phyloP scores from a whole-genome alignment of 2,797 vertebrate genomes.

The Fratercula arctica region DNA sequence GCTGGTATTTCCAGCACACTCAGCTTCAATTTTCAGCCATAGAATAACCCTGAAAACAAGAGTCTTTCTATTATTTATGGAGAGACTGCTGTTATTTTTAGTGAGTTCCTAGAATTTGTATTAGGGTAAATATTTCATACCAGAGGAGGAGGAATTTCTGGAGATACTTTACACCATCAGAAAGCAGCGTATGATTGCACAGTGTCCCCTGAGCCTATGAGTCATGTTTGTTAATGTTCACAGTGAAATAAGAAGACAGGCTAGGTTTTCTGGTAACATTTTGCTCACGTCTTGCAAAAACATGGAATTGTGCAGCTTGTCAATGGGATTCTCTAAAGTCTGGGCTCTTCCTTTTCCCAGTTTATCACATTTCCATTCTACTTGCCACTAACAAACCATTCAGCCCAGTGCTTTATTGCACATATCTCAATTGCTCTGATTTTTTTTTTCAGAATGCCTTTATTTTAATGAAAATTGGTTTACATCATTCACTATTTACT shows the following conservation, averaged over 20 bases:
- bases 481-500: background rate
- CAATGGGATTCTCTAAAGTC: background rate
- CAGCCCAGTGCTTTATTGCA: background rate
- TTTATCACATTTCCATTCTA: background rate
- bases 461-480: background rate
- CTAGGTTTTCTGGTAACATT: background rate
- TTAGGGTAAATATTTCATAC: constrained; percentile 20
- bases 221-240: background rate
- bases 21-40: background rate
- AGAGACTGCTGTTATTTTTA: constrained; percentile 7
- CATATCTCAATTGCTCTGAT: background rate
- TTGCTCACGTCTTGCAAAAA: background rate
- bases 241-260: background rate
- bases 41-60: background rate
- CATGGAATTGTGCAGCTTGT: background rate
- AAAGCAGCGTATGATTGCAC: background rate
- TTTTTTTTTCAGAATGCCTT: background rate
- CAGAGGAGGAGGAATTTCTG: background rate
- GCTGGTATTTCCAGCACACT: background rate
- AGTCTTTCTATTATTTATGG: background rate
- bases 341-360: background rate
- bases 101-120: background rate
- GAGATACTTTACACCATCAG: background rate
- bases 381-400: background rate
- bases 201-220: background rate